Evolutionary conservation across 2,113 vertebrate species (phyloP).

Genomic region (Eurypyga helias): DNA sequence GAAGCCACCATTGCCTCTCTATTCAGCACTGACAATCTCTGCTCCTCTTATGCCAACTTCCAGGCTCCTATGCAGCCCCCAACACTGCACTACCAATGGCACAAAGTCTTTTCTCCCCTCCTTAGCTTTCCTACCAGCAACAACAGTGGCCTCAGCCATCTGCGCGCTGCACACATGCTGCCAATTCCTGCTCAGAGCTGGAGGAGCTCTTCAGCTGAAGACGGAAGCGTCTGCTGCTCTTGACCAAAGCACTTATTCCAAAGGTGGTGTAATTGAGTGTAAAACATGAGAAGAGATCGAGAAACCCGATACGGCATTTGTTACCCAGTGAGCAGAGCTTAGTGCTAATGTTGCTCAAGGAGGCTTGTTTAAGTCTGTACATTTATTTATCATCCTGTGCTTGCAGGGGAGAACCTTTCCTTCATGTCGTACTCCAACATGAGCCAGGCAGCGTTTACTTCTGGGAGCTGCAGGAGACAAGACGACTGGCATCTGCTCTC

Average conservation of each 20-base stretch:
- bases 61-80: neutral
- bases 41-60: neutral
- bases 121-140: neutral
- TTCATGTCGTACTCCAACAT: rapidly evolving
- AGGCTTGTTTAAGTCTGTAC: neutral
- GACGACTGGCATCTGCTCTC: neutral
- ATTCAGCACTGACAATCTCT: neutral
- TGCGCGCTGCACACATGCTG: neutral
- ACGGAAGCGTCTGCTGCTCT: neutral
- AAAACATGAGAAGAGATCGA: neutral
- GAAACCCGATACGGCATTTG: neutral
- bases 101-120: neutral
- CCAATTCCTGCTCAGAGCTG: neutral
- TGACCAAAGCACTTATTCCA: neutral
- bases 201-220: neutral
- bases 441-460: neutral
- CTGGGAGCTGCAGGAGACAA: neutral
- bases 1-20: neutral
- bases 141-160: neutral
- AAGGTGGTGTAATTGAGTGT: neutral
- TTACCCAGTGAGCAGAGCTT: neutral
- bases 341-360: neutral
- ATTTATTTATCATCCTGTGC: neutral
- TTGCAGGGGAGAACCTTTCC: neutral
- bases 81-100: neutral